Base-by-base conservation (phyloP, 35 echinoderm and acorn worm genomes). In the Heliocidaris erythrogramma region DNA sequence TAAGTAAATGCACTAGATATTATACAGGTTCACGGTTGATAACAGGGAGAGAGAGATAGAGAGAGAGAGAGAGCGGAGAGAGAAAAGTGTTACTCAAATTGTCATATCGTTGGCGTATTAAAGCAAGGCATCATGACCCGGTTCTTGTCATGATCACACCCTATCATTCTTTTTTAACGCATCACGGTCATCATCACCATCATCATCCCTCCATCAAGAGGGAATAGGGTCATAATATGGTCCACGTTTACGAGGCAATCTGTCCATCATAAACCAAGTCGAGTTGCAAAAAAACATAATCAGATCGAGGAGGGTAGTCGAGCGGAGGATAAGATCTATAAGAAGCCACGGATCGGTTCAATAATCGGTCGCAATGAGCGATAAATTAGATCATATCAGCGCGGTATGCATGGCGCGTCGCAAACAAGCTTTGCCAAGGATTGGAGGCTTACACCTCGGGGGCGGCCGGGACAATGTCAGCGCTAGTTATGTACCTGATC, bases 351-450 rank as follows among this genome's bases (percentile, higher is more conserved):
- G 65, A 78, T 78, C 21, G 65, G 65, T 78, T 78, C 17, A 78
- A 78, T 78, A 78, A 78, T 78, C 21, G 27, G 65, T 24, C 21
- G 65, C 65, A 78, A 78, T 78, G 65, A 78, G 65, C 21, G 65
- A 78, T 78, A 78, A 78, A 78, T 78, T 78, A 78, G 65, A 78
- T 78, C 65, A 78, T 78, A 78, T 78, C 65, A 78, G 65, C 21
- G 27, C 65, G 65, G 65, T 78, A 78, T 78, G 65, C 65, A 5
- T 78, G 65, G 65, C 65, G 65, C 65, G 65, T 78, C 65, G 65
- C 65, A 78, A 78, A n/a, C 27, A 78, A 78, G 65, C 65, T 78
- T n/a, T 17, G 27, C 65, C 65, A 78, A 78, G 65, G 65, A 7
- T 78, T 78, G 65, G 18, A 24, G 65, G 65, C 65, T 78, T 78